Percentiles rank a stretch among this genome's conserved stretches.
phyloP scores from a whole-genome alignment of 1,140 invertebrate species.

The Papilio polyxenes region DNA sequence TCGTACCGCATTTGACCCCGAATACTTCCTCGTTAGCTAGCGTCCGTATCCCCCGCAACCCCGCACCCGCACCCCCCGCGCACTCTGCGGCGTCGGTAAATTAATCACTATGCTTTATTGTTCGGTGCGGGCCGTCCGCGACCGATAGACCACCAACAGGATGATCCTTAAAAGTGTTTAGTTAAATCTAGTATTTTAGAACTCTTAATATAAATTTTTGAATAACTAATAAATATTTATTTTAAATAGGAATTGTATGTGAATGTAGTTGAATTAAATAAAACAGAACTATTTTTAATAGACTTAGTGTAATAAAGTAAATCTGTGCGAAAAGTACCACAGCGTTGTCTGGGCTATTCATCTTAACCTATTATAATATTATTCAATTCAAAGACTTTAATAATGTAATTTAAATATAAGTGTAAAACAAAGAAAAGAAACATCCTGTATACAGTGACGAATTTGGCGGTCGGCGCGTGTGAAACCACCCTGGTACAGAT shows the following conservation, averaged over 20 bases:
- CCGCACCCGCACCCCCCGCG: neutral
- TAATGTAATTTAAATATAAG: no score
- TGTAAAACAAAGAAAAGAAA: conserved; percentile 16
- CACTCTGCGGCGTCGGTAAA: conserved; percentile 52
- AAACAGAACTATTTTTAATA: no score
- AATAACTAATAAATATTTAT: neutral
- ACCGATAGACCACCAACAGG: conserved; percentile 48
- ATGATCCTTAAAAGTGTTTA: conserved; percentile 46
- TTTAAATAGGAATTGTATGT: neutral
- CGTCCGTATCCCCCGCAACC: conserved; percentile 29
- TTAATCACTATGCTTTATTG: conserved; percentile 74
- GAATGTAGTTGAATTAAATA: neutral
- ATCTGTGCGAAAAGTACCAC: no score
- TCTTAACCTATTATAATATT: no score
- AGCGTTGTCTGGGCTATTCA: no score
- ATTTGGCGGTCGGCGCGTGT: conserved; percentile 57
- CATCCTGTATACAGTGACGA: conserved; percentile 49
- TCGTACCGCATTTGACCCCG: conserved; percentile 56
- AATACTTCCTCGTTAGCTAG: conserved; percentile 67
- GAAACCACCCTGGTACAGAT: conserved; percentile 55
- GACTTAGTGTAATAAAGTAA: no score
- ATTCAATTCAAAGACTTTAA: no score
- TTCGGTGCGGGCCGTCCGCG: conserved; percentile 51
- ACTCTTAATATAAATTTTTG: neutral
- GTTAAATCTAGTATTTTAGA: conserved; percentile 19